Conservation (phyloP, 1,140 invertebrate species). For the Wasmannia auropunctata region DNA sequence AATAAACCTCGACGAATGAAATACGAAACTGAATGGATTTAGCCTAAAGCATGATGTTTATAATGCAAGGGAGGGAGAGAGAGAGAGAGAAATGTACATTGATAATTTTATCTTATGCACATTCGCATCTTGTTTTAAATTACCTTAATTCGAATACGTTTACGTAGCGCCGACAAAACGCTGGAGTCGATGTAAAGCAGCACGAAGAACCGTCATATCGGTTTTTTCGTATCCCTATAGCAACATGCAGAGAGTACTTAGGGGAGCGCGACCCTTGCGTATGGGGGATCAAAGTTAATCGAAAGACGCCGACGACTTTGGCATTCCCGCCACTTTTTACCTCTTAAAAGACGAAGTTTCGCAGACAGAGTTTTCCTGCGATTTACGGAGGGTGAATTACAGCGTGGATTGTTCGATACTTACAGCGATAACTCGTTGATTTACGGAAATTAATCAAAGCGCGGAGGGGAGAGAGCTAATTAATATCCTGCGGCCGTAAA, state of each 20-base stretch:
- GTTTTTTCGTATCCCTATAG: background rate
- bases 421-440: background rate
- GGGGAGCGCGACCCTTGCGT: background rate
- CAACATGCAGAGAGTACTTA: conserved; percentile 28
- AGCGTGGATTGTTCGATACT: background rate
- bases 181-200: background rate
- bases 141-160: background rate
- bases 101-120: background rate
- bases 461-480: background rate
- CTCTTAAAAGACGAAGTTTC: background rate
- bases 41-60: background rate
- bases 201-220: background rate
- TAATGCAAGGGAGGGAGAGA: background rate
- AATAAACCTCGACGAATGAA: background rate
- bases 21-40: background rate
- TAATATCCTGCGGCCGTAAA: background rate
- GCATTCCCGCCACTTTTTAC: background rate
- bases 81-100: too few relatives aligned
- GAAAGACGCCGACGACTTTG: background rate
- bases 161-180: too few relatives aligned
- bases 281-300: conserved; percentile 50
- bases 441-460: background rate
- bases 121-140: background rate
- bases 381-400: background rate
- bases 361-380: background rate